These are phyloP conservation scores for Venusia cambrica DNA, from an alignment of 2,888 invertebrate species.

Conservation along the genomic window DNA sequence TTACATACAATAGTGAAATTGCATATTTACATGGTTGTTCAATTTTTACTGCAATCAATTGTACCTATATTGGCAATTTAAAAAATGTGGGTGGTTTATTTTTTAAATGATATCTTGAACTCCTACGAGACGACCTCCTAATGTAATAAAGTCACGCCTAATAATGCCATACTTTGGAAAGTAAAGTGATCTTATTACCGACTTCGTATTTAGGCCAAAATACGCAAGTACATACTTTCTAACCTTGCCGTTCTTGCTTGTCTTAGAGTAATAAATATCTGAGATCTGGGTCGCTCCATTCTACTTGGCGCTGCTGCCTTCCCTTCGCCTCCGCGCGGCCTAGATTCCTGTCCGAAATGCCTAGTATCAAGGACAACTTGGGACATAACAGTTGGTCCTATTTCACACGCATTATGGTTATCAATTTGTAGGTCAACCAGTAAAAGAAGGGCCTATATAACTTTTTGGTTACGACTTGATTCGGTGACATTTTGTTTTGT, in stretches of 20 bases:
- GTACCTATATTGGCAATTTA: no score
- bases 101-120: no score
- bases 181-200: constrained; percentile 27
- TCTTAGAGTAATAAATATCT: constrained; percentile 33
- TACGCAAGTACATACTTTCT: constrained; percentile 31
- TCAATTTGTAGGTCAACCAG: constrained; percentile 8
- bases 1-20: no score
- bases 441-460: no score
- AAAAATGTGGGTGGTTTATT: no score
- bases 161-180: constrained; percentile 11
- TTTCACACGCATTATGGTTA: constrained; percentile 3
- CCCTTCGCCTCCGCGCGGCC: constrained; percentile 51
- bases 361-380: constrained; percentile 50
- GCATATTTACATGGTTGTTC: no score
- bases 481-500: no score
- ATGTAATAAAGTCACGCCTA: no score
- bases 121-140: no score
- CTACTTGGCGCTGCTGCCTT: constrained; percentile 37
- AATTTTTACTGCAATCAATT: no score
- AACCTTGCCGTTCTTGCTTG: constrained; percentile 33
- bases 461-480: no score
- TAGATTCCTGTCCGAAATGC: constrained; percentile 56
- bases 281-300: constrained; percentile 41
- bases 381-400: constrained; percentile 20
- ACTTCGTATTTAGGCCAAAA: constrained; percentile 34